Evolutionary conservation across 1,140 invertebrate species (phyloP).

Genomic region (Atopsyche davidsoni): DNA sequence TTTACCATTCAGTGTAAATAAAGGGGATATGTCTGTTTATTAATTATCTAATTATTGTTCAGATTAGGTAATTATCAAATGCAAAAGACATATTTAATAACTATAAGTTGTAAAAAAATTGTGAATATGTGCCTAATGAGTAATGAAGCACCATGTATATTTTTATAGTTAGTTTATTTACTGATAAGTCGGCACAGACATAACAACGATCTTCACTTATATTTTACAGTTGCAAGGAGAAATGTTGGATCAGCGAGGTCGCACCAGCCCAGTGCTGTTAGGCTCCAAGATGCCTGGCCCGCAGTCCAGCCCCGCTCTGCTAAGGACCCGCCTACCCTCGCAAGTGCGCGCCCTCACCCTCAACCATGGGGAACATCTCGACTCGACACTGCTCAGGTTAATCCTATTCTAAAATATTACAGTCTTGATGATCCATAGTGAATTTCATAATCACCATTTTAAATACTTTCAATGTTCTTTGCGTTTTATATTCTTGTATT

Average conservation of each 20-base stretch:
- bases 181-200: too few species aligned
- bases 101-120: too few species aligned
- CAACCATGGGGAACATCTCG: slow-evolving; percentile 67
- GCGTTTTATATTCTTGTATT: not conserved
- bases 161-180: too few species aligned
- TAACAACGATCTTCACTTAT: not conserved
- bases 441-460: slow-evolving; percentile 1
- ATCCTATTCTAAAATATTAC: slow-evolving; percentile 16
- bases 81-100: too few species aligned
- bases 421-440: slow-evolving; percentile 13
- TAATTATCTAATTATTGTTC: too few species aligned
- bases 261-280: slow-evolving; percentile 21
- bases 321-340: slow-evolving; percentile 10
- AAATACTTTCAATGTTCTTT: too few species aligned
- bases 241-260: slow-evolving; percentile 22
- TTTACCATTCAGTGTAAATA: too few species aligned
- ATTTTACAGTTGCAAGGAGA: slow-evolving; percentile 20
- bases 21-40: too few species aligned
- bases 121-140: too few species aligned
- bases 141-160: too few species aligned
- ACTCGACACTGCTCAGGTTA: slow-evolving; percentile 61
- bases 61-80: too few species aligned
- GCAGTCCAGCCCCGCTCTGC: slow-evolving; percentile 17
- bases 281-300: slow-evolving; percentile 21
- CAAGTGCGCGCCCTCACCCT: slow-evolving; percentile 64